These are phyloP conservation scores for Eolophus roseicapilla DNA, from an alignment of 2,113 vertebrate species.

Conservation along the genomic window DNA sequence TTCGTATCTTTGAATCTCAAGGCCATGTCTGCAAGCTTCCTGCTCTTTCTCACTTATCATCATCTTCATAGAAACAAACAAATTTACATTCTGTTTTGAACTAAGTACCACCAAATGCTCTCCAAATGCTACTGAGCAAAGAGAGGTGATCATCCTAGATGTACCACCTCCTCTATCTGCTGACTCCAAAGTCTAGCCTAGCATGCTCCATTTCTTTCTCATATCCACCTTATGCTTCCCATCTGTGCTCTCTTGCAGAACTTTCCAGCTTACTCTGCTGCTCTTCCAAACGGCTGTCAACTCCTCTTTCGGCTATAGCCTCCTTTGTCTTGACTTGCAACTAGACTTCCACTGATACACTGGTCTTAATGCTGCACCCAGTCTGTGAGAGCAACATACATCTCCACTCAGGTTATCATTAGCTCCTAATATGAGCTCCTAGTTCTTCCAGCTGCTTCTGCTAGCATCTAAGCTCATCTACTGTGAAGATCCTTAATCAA, in stretches of 20 bases:
- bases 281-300: neutral
- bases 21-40: neutral
- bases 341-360: neutral
- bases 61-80: neutral
- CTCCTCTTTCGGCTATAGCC: neutral
- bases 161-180: neutral
- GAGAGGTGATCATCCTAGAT: neutral
- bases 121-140: neutral
- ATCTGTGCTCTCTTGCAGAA: neutral
- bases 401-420: neutral
- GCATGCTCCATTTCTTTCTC: neutral
- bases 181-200: neutral
- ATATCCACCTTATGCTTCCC: neutral
- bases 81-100: neutral
- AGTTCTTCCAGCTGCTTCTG: neutral
- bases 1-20: neutral
- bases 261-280: neutral
- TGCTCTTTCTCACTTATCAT: neutral
- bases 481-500: neutral
- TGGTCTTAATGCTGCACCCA: neutral
- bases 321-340: neutral
- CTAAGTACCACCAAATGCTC: neutral
- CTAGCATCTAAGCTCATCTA: neutral
- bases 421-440: neutral
- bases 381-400: rapidly evolving